A percentile compares a stretch with the other conserved stretches of the same genome.
Conservation (phyloP, 2,797 vertebrate genomes). For the Coregonus suidteri region DNA sequence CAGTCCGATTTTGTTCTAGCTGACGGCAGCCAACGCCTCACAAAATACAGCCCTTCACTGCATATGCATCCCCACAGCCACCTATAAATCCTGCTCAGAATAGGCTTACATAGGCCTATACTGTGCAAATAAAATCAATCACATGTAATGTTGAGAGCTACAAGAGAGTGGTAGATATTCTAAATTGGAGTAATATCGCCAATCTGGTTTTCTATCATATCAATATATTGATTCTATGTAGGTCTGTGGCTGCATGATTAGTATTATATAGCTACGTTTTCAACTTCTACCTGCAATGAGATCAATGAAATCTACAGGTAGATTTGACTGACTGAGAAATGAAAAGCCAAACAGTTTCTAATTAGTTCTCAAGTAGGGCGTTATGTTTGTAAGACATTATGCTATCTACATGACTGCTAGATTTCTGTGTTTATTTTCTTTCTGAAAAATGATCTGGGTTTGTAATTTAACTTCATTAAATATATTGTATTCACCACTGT, state of each 20-base stretch:
- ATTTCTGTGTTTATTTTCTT: slow-evolving; percentile 71
- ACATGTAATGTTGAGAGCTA: not conserved
- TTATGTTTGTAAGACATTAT: slow-evolving; percentile 62
- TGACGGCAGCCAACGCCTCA: slow-evolving; percentile 53
- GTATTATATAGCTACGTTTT: not conserved
- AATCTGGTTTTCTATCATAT: not conserved
- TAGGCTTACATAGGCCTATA: not conserved
- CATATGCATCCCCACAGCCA: not conserved
- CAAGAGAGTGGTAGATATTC: not conserved
- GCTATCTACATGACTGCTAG: slow-evolving; percentile 64
- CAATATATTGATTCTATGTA: not conserved
- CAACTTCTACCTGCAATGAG: not conserved
- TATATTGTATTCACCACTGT: slow-evolving; percentile 73
- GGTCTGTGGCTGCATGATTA: not conserved
- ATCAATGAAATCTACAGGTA: not conserved
- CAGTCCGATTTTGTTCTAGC: slow-evolving; percentile 51
- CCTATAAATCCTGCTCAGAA: not conserved
- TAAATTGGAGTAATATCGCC: not conserved
- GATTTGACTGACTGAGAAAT: not conserved
- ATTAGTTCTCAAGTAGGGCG: slow-evolving; percentile 9
- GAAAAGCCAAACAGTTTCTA: not conserved
- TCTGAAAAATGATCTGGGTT: slow-evolving; percentile 62
- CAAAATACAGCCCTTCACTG: slow-evolving; percentile 49
- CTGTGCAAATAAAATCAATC: not conserved
- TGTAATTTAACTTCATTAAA: slow-evolving; percentile 68